Percentiles rank a stretch among this genome's conserved stretches.
phyloP scores from a whole-genome alignment of 2,888 invertebrate genomes.

The Chouioia cunea region DNA sequence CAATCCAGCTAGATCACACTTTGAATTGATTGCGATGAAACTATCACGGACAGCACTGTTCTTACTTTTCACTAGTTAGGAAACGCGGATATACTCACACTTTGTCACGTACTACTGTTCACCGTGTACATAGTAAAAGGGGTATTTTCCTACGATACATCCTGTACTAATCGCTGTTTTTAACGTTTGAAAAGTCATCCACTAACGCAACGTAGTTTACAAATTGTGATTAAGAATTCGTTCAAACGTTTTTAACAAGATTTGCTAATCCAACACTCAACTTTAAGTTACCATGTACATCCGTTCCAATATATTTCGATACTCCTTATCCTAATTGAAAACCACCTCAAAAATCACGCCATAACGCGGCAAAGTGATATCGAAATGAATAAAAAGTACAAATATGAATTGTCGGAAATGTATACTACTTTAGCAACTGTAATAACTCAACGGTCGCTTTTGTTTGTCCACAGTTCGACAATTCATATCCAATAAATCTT shows the following conservation, averaged over 20 bases:
- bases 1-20: background rate
- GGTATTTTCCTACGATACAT: slow-evolving; percentile 2
- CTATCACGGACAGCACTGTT: slow-evolving; percentile 19
- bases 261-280: slow-evolving; percentile 8
- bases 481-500: slow-evolving; percentile 6
- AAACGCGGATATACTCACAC: slow-evolving; percentile 23
- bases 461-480: background rate
- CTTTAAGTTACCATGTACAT: slow-evolving; percentile 9
- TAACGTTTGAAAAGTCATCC: background rate
- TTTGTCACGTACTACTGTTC: slow-evolving; percentile 4
- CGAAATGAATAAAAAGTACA: slow-evolving; percentile 13
- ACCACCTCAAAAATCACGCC: slow-evolving; percentile 20
- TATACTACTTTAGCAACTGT: too few relatives aligned
- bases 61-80: slow-evolving; percentile 20
- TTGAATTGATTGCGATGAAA: background rate
- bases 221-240: background rate
- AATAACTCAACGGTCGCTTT: too few relatives aligned
- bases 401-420: slow-evolving; percentile 29
- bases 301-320: background rate
- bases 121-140: slow-evolving; percentile 18
- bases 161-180: background rate
- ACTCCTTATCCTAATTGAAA: slow-evolving; percentile 5
- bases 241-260: background rate
- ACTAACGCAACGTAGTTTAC: background rate
- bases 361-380: slow-evolving; percentile 16